Base-by-base conservation (phyloP, 2,888 invertebrate species). In the Eupithecia insigniata region DNA sequence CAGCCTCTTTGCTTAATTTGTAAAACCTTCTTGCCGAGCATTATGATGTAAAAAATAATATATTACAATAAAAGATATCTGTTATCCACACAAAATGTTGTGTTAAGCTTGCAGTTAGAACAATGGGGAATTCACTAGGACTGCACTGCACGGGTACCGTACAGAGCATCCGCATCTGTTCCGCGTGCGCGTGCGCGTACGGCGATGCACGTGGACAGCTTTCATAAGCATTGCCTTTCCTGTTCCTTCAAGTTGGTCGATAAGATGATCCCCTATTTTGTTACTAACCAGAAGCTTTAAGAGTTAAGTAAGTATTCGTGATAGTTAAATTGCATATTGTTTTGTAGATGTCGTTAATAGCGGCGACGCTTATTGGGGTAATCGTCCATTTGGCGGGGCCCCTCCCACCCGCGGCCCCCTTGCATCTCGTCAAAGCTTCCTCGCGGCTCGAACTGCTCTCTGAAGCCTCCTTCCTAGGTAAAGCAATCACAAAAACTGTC, bases 331-430 rank as follows among this genome's bases (percentile, higher is more conserved):
- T 32, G 16, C 10, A 16, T 39, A 68, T 79, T n/a, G n/a, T n/a
- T n/a, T 76, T 76, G 70, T 70, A 71, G 76, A 75, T 70, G 76
- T 72, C 74, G 76, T 93, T 95, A 96, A 88, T 95, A 96, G 79
- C 96, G 95, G 85, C 96, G 95, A 81, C 96, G 95, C 92, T 96
- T 96, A 91, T 95, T 95, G 84, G 96, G 96, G 89, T 92, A 96
- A 92, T 96, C 96, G 79, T 96, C 96, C 88, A 94, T 90, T 88
- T 93, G 95, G 87, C 93, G 93, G 80, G 91, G 88, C 79, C 94
- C 94, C 75, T 95, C 95, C 91, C 95, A 94, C 87, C 95, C 95
- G 85, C 94, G 94, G 85, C 93, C 93, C 86, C 92, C 92, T 82
- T 92, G 90, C 89, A 90, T 89, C 89, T 93, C 92, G 84, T 93